phyloP scores from a whole-genome alignment of 2,888 invertebrate genomes.

The Auanema sp. region DNA sequence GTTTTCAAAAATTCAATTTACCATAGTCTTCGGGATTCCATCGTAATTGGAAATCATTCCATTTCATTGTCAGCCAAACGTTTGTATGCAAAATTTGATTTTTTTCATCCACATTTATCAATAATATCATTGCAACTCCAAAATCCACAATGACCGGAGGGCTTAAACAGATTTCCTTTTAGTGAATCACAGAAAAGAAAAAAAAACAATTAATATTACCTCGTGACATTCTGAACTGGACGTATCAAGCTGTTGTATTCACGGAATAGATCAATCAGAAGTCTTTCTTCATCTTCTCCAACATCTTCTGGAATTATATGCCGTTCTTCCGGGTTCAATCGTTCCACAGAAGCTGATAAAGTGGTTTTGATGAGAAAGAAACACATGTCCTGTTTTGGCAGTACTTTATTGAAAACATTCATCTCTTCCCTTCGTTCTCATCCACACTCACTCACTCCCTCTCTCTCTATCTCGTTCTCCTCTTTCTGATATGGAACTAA shows the following conservation, averaged over 20 bases:
- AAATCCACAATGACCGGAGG: conserved; percentile 64
- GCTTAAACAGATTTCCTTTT: conserved; percentile 64
- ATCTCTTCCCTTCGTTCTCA: too few relatives aligned
- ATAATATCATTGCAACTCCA: conserved; percentile 68
- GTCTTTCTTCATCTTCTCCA: conserved; percentile 65
- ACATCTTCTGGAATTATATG: conserved; percentile 5
- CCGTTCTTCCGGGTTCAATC: too few relatives aligned
- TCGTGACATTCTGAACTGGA: conserved; percentile 66
- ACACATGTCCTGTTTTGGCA: too few relatives aligned
- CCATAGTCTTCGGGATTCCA: conserved; percentile 68
- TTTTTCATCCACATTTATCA: conserved; percentile 67
- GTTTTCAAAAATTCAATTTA: conserved; percentile 22
- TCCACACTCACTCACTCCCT: too few relatives aligned
- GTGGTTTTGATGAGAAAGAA: too few relatives aligned
- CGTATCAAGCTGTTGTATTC: conserved; percentile 69
- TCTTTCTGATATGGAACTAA: too few relatives aligned
- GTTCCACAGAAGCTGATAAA: too few relatives aligned
- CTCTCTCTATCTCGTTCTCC: too few relatives aligned
- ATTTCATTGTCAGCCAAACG: conserved; percentile 64
- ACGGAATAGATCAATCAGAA: conserved; percentile 66
- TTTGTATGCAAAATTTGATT: conserved; percentile 65
- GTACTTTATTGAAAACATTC: too few relatives aligned
- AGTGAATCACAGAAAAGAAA: too few relatives aligned
- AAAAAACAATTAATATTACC: conserved; percentile 64
- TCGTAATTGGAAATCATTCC: conserved; percentile 65